Evolutionary conservation across 2,797 vertebrate species (phyloP).

Genomic region (Trematomus bernacchii): DNA sequence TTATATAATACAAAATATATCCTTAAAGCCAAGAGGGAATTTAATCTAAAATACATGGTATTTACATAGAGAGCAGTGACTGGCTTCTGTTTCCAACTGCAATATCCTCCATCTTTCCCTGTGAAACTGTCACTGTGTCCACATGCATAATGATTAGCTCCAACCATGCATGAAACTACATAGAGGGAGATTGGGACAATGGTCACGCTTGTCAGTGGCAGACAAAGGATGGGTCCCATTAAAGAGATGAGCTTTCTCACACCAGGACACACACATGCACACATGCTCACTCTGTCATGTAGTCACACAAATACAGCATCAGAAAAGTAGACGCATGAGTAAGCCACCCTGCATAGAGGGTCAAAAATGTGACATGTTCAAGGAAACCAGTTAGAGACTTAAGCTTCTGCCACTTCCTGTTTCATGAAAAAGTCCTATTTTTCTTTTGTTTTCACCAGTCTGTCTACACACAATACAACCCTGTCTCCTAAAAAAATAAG

Average conservation of each 20-base stretch:
- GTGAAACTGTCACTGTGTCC: slow-evolving; percentile 69
- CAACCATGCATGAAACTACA: slow-evolving; percentile 81
- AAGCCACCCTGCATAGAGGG: not conserved
- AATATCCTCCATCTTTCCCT: slow-evolving; percentile 55
- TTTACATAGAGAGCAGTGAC: slow-evolving; percentile 39
- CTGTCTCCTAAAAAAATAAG: not conserved
- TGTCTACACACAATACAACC: not conserved
- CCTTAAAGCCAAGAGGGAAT: slow-evolving; percentile 6
- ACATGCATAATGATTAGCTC: slow-evolving; percentile 78
- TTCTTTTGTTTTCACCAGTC: not conserved
- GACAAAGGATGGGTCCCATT: slow-evolving; percentile 78
- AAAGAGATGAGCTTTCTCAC: slow-evolving; percentile 68
- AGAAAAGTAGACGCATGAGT: slow-evolving; percentile 4
- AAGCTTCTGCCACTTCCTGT: slow-evolving; percentile 8
- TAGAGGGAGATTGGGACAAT: slow-evolving; percentile 68
- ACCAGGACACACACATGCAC: slow-evolving; percentile 25
- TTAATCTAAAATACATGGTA: slow-evolving; percentile 24
- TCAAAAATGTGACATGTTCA: slow-evolving; percentile 8
- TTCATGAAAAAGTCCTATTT: not conserved
- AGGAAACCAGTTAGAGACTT: not conserved
- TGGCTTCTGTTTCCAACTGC: slow-evolving; percentile 30
- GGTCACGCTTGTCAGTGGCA: slow-evolving; percentile 75
- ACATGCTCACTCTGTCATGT: slow-evolving; percentile 26
- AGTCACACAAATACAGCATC: slow-evolving; percentile 28
- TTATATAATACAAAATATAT: slow-evolving; percentile 3